Base-by-base conservation (phyloP, 2,888 invertebrate species). In the Graphium colonna region DNA sequence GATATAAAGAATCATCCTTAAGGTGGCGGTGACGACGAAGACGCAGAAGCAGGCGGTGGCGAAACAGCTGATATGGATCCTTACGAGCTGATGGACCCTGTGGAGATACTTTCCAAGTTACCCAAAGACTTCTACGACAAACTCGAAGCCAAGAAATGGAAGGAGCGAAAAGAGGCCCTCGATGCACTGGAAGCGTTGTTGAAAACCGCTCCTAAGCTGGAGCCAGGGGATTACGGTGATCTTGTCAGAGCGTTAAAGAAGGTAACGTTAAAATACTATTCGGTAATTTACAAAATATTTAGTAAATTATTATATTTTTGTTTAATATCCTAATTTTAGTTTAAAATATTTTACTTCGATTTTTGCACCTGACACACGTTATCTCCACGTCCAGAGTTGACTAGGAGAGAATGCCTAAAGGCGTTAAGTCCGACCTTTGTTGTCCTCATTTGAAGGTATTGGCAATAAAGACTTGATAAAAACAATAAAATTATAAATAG, bases 61-160 rank as follows among this genome's bases (percentile, higher is more conserved):
- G 91, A 88, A 38, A 91, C 91, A 1, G 92, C 85, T 9, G 95
- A 95, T 55, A 89, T 97, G 48, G 98, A 99, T 84, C 95, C 97
- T 0, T 97, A 94, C 79, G 99, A 99, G 52, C 85, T 98, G 0
- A 80, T 98, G 26, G 96, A 96, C 65, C 96, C 98, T 0, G 97
- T 98, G 43, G 98, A 99, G 73, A 96, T 99, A 61, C 79, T 99
- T 0, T 94, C 96, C 0, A 96, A 97, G 75, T 82, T 99, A 31
- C 98, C 98, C 0, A 97, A 97, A 83, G 97, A 98, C 79, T 99
- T 98, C 79, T 97, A 95, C 74, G 98, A 98, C 2, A 96, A 98
- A 77, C 77, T 96, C 2, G 97, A 99, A 68, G 96, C 96, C 0
- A 98, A 97, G 79, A 98, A 97, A 73, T 99, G 98, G 99, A 97